Base-by-base conservation (phyloP, 2,797 vertebrate genomes). In the Triplophysa yarkandensis region DNA sequence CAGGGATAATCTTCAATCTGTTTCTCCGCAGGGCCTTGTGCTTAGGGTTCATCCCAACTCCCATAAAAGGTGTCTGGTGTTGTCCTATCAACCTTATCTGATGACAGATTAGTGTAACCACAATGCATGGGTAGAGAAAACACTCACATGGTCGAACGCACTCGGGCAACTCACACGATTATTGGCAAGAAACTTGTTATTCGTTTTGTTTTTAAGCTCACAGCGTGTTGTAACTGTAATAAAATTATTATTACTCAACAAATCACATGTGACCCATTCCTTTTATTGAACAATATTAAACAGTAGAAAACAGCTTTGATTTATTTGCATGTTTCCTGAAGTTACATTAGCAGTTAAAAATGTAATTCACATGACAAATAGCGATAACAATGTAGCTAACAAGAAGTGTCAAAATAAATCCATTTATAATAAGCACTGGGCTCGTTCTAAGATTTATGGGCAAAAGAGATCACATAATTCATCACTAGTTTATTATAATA, bases 291-390 rank as follows among this genome's bases (percentile, higher is more conserved):
- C n/a, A n/a, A n/a, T n/a, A n/a, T n/a, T 14, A 17, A 21, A 50
- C 3, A 58, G 8, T 30, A n/a, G 3, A 58, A 58, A 36, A 10
- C 36, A 50, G 8, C 55, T 50, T 52, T 14, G 16, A 71, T 36
- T 62, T 4, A 50, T 62, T 13, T 71, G 30, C 46, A 36, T 62
- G 43, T 71, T 62, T 71, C 36, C 32, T 61, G 43, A 19, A 30
- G 7, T 21, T 34, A 5, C n/a, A n/a, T n/a, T n/a, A n/a, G n/a
- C n/a, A n/a, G n/a, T n/a, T 58, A 58, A 43, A 61, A 44, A 34
- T 32, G 8, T 7, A 44, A 4, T 71, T 71, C 25, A 50, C 43
- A 19, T 71, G 69, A 39, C 30, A 71, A 71, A 62, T 62, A 60
- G 30, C 68, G n/a, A 48, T 48, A 71, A 48, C 41, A 50, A 34